These are phyloP conservation scores for Eilema caniola DNA, from an alignment of 2,888 invertebrate species.

Conservation along the genomic window DNA sequence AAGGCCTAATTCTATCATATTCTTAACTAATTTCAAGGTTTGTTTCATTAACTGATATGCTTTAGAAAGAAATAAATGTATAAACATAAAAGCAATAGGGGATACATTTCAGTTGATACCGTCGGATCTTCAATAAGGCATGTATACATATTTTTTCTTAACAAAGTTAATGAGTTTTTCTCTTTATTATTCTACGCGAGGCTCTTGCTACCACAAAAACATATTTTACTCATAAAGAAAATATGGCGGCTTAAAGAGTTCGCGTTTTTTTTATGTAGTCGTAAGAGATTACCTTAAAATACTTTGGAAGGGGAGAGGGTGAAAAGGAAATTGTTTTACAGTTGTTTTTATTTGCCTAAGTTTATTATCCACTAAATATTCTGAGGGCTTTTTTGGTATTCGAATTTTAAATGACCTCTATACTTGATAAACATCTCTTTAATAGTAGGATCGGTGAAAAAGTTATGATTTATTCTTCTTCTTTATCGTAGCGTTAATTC, in stretches of 20 bases:
- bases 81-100: slow-evolving; percentile 52
- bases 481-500: no score
- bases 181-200: slow-evolving; percentile 71
- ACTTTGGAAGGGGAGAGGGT: slow-evolving; percentile 69
- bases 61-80: slow-evolving; percentile 41
- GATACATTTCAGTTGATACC: slow-evolving; percentile 50
- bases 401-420: slow-evolving; percentile 4
- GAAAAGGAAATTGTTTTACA: slow-evolving; percentile 67
- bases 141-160: slow-evolving; percentile 61
- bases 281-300: slow-evolving; percentile 80
- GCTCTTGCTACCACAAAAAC: slow-evolving; percentile 63
- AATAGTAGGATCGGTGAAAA: no score
- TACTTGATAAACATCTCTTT: not conserved
- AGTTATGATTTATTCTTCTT: no score
- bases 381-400: slow-evolving; percentile 11
- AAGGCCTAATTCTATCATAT: not conserved
- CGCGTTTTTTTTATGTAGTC: slow-evolving; percentile 76
- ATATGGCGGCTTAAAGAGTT: slow-evolving; percentile 78
- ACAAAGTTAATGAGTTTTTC: slow-evolving; percentile 69
- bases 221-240: slow-evolving; percentile 78
- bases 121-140: slow-evolving; percentile 51
- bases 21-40: slow-evolving; percentile 34
- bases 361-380: slow-evolving; percentile 43
- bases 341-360: slow-evolving; percentile 63
- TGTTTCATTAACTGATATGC: slow-evolving; percentile 28